Base-by-base conservation (phyloP, 2,797 vertebrate species). In the Notoglanidium macrostoma region DNA sequence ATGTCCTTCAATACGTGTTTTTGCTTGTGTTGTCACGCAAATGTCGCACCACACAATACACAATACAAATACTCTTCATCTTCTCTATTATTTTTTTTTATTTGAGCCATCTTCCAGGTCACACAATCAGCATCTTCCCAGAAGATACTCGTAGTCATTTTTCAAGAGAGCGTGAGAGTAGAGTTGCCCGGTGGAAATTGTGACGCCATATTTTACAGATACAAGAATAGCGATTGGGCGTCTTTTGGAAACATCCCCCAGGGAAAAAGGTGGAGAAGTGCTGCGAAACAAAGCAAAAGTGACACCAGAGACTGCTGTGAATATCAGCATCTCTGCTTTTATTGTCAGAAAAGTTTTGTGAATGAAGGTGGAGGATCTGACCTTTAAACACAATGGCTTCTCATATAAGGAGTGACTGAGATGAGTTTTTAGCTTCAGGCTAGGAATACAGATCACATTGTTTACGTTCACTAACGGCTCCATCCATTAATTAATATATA, bases 201-300 rank as follows among this genome's bases (percentile, higher is more conserved):
- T 88, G 78, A 51, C 57, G 49, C 85, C 93, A 94, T 96, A 93
- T 95, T 90, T 87, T 88, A 14, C 9, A 68, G 15, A 23, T 90
- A 88, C 92, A 92, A 92, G 94, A 94, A 89, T 93, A 91, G 91
- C 11, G 90, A 87, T 55, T 35, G 83, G 72, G 90, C 89, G 89
- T 91, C 83, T 86, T 77, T 92, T 90, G 82, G 91, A 91, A 91
- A 93, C 92, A 49, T 87, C 83, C 40, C 57, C 84, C 89, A 90
- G 94, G 90, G 90, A 86, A 90, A 86, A 92, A 90, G 93, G 93
- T 90, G 92, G 90, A 87, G 65, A 87, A 92, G 91, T 92, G 92
- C 86, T 90, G 92, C 92, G 92, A 91, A 96, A 95, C 86, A 85
- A 96, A 95, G 94, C 95, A 91, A 92, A 90, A 91, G 94, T 95